Percentiles rank a stretch among this genome's conserved stretches.
Conservation (phyloP, 2,888 invertebrate genomes). For the Catocala nupta region DNA sequence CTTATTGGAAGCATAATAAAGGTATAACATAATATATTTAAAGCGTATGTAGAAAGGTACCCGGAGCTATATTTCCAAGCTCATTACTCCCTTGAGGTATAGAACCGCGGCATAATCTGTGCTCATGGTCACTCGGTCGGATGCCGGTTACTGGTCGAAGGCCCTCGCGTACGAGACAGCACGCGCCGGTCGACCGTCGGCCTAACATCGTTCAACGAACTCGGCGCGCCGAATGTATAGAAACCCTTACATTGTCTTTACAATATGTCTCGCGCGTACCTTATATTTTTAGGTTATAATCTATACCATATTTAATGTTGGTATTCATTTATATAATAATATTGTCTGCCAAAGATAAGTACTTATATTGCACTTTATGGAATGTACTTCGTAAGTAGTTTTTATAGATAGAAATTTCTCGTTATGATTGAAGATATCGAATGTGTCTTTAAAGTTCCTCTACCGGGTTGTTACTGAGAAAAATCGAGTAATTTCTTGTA, state of each 20-base stretch:
- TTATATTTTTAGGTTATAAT: background rate
- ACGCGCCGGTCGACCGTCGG: conserved; percentile 25
- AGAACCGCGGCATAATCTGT: conserved; percentile 15
- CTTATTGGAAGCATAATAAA: no score
- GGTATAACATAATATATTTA: no score
- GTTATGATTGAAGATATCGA: no score
- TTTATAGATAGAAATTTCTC: no score
- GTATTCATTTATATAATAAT: no score
- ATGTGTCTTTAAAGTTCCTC: no score
- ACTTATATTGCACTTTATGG: no score
- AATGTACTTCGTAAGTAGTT: no score
- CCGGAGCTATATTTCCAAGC: background rate
- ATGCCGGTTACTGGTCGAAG: conserved; percentile 24
- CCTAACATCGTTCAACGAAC: conserved; percentile 30
- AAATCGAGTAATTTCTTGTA: no score
- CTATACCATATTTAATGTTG: background rate
- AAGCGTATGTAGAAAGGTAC: background rate
- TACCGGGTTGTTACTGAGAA: no score
- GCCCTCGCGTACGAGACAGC: conserved; percentile 21
- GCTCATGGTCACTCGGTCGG: conserved; percentile 26
- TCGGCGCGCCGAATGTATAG: conserved; percentile 15
- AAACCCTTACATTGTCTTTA: conserved; percentile 24
- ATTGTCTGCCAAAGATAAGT: no score
- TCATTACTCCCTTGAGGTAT: conserved; percentile 11
- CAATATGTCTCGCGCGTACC: background rate